Evolutionary conservation across 2,113 vertebrate species (phyloP).

Genomic region (Amazona guildingii): DNA sequence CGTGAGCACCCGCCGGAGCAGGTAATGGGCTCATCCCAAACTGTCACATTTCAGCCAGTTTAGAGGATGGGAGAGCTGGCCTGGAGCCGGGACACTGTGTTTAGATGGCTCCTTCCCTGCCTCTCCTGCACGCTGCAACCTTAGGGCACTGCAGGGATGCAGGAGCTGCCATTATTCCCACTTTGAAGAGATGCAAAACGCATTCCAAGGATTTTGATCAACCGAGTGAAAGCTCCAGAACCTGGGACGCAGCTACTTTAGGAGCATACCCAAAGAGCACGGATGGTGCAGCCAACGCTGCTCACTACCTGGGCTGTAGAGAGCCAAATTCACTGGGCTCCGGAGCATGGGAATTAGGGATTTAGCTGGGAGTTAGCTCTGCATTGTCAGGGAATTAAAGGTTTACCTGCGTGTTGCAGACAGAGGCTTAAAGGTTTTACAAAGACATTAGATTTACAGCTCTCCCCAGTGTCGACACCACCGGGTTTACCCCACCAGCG

Average conservation of each 20-base stretch:
- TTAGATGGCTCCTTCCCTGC: neutral
- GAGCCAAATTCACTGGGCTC: accelerated
- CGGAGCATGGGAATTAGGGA: neutral
- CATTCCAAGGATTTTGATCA: neutral
- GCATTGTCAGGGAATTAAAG: conserved; percentile 53
- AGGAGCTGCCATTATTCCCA: accelerated
- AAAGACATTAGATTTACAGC: conserved; percentile 3
- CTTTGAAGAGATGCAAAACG: neutral
- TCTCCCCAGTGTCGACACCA: conserved; percentile 8
- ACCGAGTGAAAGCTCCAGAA: neutral
- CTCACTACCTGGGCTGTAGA: neutral
- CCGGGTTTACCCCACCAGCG: neutral
- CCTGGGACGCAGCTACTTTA: accelerated
- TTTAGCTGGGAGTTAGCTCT: conserved; percentile 20
- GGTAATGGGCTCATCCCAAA: neutral
- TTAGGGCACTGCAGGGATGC: neutral
- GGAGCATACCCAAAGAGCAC: accelerated
- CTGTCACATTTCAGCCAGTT: neutral
- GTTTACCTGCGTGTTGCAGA: conserved; percentile 4
- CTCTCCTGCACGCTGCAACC: accelerated
- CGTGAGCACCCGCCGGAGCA: neutral
- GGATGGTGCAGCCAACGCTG: neutral
- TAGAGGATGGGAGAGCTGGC: neutral
- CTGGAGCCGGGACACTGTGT: neutral
- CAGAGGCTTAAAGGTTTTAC: conserved; percentile 22